These are phyloP conservation scores for Tethea ocularis DNA, from an alignment of 2,888 invertebrate species.

Conservation along the genomic window DNA sequence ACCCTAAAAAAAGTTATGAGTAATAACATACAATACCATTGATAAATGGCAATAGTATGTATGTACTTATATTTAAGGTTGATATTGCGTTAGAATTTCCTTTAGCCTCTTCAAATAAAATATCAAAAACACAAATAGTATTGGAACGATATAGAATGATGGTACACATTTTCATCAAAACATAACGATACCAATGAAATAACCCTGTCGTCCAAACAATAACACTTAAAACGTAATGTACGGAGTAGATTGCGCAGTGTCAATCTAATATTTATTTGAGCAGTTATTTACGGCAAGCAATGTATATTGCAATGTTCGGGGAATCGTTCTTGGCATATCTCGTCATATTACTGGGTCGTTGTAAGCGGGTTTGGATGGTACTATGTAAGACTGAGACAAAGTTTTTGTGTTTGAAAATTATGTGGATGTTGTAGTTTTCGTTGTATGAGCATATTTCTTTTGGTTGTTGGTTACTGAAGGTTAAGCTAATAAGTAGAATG, in stretches of 20 bases:
- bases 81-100: not conserved
- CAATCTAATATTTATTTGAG: constrained; percentile 67
- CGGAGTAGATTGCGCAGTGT: constrained; percentile 60
- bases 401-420: too few relatives aligned
- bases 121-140: not conserved
- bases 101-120: not conserved
- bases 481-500: too few relatives aligned
- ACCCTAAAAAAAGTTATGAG: too few relatives aligned
- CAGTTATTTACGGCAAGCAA: constrained; percentile 53
- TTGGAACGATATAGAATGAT: not conserved
- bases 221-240: constrained; percentile 59
- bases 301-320: constrained; percentile 60
- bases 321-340: constrained; percentile 51
- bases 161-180: constrained; percentile 11
- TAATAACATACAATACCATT: too few relatives aligned
- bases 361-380: constrained; percentile 47
- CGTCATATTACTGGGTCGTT: constrained; percentile 46
- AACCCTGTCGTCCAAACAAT: constrained; percentile 34
- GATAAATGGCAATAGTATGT: too few relatives aligned
- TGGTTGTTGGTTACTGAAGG: too few relatives aligned
- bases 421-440: too few relatives aligned
- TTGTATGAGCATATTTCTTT: too few relatives aligned
- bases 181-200: not conserved
- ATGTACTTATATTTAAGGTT: not conserved
- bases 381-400: constrained; percentile 30